phyloP scores from a whole-genome alignment of 1,140 invertebrate genomes.

The Bombus breviceps region DNA sequence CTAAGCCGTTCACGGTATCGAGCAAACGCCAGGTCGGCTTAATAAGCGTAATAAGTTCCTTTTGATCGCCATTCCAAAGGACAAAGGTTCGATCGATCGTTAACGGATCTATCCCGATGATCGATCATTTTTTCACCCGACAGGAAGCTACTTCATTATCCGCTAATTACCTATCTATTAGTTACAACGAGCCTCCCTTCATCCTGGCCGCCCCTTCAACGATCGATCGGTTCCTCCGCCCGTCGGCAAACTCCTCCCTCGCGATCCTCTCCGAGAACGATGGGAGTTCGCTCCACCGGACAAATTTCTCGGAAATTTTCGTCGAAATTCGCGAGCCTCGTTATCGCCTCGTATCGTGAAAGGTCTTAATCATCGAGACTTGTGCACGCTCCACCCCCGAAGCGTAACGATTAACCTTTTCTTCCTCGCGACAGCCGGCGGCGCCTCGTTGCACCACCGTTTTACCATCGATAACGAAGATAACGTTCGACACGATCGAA shows the following conservation, averaged over 20 bases:
- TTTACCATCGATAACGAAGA: no score
- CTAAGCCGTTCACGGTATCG: not conserved
- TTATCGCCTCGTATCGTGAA: not conserved
- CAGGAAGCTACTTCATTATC: slow-evolving; percentile 51
- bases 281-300: not conserved
- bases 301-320: slow-evolving; percentile 7
- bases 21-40: slow-evolving; percentile 35
- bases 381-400: not conserved
- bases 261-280: not conserved
- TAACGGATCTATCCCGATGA: slow-evolving; percentile 45
- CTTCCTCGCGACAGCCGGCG: not conserved
- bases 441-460: no score
- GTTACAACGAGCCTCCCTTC: slow-evolving; percentile 7
- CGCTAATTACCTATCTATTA: slow-evolving; percentile 61
- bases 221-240: slow-evolving; percentile 29
- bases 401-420: not conserved
- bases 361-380: slow-evolving; percentile 10
- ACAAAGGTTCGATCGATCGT: slow-evolving; percentile 63
- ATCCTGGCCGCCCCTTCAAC: not conserved
- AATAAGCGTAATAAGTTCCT: slow-evolving; percentile 68
- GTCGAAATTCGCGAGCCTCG: slow-evolving; percentile 4
- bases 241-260: not conserved
- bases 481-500: no score
- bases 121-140: slow-evolving; percentile 37
- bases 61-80: slow-evolving; percentile 46